These are phyloP conservation scores for Oryctes rhinoceros DNA, from an alignment of 1,140 invertebrate genomes.

Conservation along the genomic window DNA sequence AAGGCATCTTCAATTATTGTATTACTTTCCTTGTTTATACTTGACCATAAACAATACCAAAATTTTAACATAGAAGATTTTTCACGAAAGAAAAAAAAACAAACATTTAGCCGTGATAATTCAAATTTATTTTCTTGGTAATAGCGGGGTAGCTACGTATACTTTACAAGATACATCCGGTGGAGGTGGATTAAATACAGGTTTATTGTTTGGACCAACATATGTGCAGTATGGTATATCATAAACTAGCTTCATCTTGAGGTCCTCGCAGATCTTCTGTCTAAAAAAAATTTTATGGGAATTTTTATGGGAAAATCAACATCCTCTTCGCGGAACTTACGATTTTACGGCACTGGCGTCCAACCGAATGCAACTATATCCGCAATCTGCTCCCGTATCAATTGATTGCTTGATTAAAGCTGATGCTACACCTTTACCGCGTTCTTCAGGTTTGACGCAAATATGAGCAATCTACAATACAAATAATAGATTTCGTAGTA, in stretches of 20 bases:
- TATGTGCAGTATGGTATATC: constrained; percentile 57
- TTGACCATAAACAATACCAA: too few species aligned
- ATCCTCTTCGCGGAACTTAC: constrained; percentile 45
- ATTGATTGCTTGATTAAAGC: constrained; percentile 60
- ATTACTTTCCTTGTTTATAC: too few species aligned
- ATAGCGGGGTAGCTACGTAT: constrained; percentile 52
- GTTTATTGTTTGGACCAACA: constrained; percentile 50
- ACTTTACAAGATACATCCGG: constrained; percentile 53
- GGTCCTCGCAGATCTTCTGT: constrained; percentile 54
- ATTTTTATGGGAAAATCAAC: background rate
- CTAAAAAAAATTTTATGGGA: constrained; percentile 47
- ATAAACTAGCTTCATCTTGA: constrained; percentile 54
- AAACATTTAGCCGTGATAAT: background rate
- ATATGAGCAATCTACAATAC: constrained; percentile 56
- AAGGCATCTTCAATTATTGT: too few species aligned
- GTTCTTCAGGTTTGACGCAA: constrained; percentile 57
- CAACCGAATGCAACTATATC: constrained; percentile 59
- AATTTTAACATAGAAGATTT: too few species aligned
- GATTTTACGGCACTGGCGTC: constrained; percentile 60
- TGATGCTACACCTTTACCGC: constrained; percentile 56
- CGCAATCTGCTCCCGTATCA: constrained; percentile 59
- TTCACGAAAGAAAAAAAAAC: too few species aligned
- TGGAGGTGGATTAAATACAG: constrained; percentile 53
- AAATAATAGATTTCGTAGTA: constrained; percentile 41
- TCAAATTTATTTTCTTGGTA: constrained; percentile 20